Base-by-base conservation (phyloP, 1,140 invertebrate species). In the Drosophila pandora region DNA sequence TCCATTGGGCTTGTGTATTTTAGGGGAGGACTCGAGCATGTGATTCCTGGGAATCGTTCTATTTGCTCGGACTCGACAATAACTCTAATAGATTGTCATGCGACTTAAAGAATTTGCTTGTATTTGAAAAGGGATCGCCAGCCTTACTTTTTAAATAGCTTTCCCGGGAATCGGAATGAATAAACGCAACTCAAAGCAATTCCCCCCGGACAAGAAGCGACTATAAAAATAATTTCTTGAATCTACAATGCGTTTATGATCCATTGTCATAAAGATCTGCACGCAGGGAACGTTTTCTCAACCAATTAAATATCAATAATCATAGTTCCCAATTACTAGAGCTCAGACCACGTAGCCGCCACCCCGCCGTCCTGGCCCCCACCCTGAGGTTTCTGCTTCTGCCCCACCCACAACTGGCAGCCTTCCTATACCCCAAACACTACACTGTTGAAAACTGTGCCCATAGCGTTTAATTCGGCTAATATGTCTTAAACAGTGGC, bases 281-380 rank as follows among this genome's bases (percentile, higher is more conserved):
- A 23, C 3, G 53, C 39, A 1, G 34, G 48, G 23, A 37, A 54
- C 62, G 48, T 56, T 69, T 32, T 50, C 61, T 6, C 9, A 67
- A 69, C 77, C 73, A 81, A 85, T 84, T 69, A 85, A 85, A 58
- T 60, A 65, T 62, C 63, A 69, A 85, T 85, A 84, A 85, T 68
- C 81, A 50, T 84, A 85, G 77, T 74, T 65, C 52, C 65, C 76
- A 73, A 84, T 84, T 67, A 68, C 37, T 25, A 28, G 25, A 63
- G 61, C 72, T 54, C 62, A 56, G 72, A 68, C 65, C 81, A 73
- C 63, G 58, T 67, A 63, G 32, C 34, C 32, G 12, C 34, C 30
- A 17, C 25, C 8, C 39, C 21, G 3, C 13, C 23, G 7, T 39
- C 3, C 9, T 13, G 7, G 28, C 34, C 8, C 9, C 6, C 17